Base-by-base conservation (phyloP, 2,888 invertebrate species). In the Eupelmus urozonus region DNA sequence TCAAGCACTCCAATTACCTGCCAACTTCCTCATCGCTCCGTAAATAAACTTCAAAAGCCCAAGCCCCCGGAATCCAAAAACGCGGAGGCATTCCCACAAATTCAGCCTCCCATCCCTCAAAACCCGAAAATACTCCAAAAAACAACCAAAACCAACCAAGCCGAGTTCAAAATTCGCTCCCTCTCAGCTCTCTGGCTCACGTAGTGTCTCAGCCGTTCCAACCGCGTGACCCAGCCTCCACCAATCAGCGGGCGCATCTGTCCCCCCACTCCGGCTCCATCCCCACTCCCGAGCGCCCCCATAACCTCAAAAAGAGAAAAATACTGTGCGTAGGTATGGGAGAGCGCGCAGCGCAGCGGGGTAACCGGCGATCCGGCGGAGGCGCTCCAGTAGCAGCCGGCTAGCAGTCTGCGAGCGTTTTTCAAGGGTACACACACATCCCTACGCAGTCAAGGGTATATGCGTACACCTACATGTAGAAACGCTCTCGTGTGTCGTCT, bases 221-320 rank as follows among this genome's bases (percentile, higher is more conserved):
- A 23, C 55, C 62, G 27, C 27, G 20, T 75, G 42, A 67, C 18
- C 34, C 7, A n/a, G 2, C n/a, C 13, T 40, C 18, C 18, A 18
- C 75, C 75, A 75, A 75, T 75, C 42, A 11, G 13, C n/a, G 3
- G 2, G 42, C 9, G 42, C 42, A 20, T 59, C 7, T 40, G 11
- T 34, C 9, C 9, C 1, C 49, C n/a, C n/a, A n/a, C n/a, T n/a
- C n/a, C n/a, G n/a, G n/a, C n/a, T n/a, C n/a, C n/a, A n/a, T n/a
- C n/a, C n/a, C 20, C n/a, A 42, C 25, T 40, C 23, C 40, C 55
- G 49, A 70, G 49, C 57, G 45, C 51, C 29, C 65, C 34, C 40
- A n/a, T 76, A 65, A 76, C 70, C 76, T 76, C 40, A 63, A 70
- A 70, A 51, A 29, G 55, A 1, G 9, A 49, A n/a, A n/a, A n/a